A percentile compares a stretch with the other conserved stretches of the same genome.
phyloP scores from a whole-genome alignment of 2,888 invertebrate species.

The Kryphioiulus occultus region DNA sequence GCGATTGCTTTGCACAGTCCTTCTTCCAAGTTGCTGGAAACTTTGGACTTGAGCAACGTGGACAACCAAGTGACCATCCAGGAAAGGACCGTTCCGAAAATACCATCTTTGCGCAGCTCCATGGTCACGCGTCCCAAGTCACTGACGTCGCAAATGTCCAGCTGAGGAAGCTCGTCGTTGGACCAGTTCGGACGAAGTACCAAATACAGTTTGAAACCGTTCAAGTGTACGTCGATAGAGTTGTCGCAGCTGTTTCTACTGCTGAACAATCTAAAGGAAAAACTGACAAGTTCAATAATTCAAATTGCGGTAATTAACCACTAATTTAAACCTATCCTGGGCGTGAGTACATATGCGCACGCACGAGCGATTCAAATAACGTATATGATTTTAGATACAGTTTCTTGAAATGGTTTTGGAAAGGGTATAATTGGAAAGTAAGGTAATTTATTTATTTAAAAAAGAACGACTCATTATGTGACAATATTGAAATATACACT shows the following conservation, averaged over 20 bases:
- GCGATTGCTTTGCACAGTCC: constrained; percentile 12
- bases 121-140: constrained; percentile 4
- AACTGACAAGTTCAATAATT: too few species aligned
- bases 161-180: constrained; percentile 27
- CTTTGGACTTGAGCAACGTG: background rate
- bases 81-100: background rate
- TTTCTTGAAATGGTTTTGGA: too few species aligned
- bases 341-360: too few species aligned
- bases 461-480: too few species aligned
- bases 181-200: background rate
- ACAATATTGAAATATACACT: too few species aligned
- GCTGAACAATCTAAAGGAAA: constrained; percentile 15
- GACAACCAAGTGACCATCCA: background rate
- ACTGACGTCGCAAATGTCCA: constrained; percentile 32
- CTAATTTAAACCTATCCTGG: too few species aligned
- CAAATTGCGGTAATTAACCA: too few species aligned
- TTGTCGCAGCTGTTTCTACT: background rate
- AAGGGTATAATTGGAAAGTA: too few species aligned
- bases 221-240: background rate
- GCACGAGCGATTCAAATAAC: too few species aligned
- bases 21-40: constrained; percentile 9
- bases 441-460: too few species aligned
- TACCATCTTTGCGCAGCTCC: background rate
- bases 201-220: constrained; percentile 3
- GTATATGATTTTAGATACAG: too few species aligned